phyloP scores from a whole-genome alignment of 1,140 invertebrate genomes.

The Caerostris darwini region DNA sequence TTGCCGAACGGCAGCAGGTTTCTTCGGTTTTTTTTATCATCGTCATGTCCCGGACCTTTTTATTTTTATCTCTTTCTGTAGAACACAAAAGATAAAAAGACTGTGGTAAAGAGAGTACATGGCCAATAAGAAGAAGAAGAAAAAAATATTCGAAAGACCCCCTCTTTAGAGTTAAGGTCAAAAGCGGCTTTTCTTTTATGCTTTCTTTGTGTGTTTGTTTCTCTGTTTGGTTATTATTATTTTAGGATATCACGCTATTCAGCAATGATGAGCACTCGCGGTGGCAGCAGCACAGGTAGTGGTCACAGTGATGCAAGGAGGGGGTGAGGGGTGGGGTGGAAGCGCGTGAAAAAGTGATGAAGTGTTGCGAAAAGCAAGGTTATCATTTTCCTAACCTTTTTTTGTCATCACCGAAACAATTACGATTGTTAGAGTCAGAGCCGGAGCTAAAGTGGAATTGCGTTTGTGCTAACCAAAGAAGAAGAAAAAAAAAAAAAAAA shows the following conservation, averaged over 20 bases:
- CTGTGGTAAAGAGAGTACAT: not conserved
- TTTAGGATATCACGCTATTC: constrained; percentile 61
- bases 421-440: constrained; percentile 32
- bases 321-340: not conserved
- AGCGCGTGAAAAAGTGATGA: constrained; percentile 19
- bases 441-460: constrained; percentile 41
- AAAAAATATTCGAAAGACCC: not conserved
- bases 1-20: not conserved
- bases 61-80: not conserved
- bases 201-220: constrained; percentile 45
- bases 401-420: constrained; percentile 54
- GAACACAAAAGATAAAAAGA: constrained; percentile 9
- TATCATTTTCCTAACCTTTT: constrained; percentile 52
- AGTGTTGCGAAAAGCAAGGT: constrained; percentile 58
- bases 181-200: constrained; percentile 56
- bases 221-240: constrained; percentile 55
- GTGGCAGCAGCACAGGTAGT: constrained; percentile 2
- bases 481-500: too few species aligned
- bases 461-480: not conserved
- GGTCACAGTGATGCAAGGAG: not conserved
- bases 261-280: constrained; percentile 14
- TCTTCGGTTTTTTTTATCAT: not conserved
- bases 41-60: not conserved
- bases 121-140: not conserved
- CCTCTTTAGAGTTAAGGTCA: not conserved